Evolutionary conservation across 2,113 vertebrate genomes (phyloP).

Genomic region (Ciconia stormi): DNA sequence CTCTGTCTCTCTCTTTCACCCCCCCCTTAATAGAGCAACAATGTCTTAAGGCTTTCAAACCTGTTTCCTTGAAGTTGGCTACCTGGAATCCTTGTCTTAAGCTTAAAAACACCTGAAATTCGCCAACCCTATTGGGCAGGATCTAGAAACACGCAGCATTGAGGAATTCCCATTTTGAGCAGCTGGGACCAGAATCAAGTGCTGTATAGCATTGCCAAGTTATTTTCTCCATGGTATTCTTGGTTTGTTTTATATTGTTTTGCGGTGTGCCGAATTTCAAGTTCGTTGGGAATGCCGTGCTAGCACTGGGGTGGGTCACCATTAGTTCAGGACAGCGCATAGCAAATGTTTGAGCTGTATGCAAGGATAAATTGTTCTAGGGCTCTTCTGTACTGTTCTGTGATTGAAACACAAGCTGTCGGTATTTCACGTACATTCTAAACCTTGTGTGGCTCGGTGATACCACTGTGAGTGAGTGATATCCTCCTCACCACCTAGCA

Average conservation of each 20-base stretch:
- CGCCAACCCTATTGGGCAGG: not conserved
- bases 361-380: not conserved
- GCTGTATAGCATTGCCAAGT: not conserved
- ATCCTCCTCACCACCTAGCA: not conserved
- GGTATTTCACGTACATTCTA: not conserved
- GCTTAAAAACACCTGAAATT: not conserved
- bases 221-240: not conserved
- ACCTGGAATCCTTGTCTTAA: not conserved
- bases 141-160: not conserved
- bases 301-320: not conserved
- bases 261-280: not conserved
- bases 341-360: not conserved
- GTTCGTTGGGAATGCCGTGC: accelerated
- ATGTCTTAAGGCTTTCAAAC: not conserved
- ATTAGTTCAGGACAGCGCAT: not conserved
- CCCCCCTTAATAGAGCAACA: not conserved
- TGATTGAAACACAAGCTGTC: not conserved
- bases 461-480: not conserved
- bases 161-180: not conserved
- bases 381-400: not conserved
- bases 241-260: not conserved
- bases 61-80: not conserved
- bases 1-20: not conserved
- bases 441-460: not conserved
- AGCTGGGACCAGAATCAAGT: not conserved